A percentile compares a stretch with the other conserved stretches of the same genome.
Conservation (phyloP, 2,888 invertebrate species). For the Timema cristinae region DNA sequence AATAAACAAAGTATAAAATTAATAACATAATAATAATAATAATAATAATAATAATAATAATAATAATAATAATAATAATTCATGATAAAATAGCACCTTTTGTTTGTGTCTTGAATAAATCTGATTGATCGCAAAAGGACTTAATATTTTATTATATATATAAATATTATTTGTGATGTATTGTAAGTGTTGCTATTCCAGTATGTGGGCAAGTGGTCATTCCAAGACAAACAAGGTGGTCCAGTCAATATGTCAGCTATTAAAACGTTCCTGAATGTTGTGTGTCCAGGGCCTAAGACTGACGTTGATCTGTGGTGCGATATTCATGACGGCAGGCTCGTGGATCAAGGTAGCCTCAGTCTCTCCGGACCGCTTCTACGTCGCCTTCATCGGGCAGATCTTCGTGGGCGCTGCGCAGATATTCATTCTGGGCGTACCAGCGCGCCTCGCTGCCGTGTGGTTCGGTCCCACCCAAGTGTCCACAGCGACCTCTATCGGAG, state of each 20-base stretch:
- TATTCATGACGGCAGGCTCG: slow-evolving; percentile 48
- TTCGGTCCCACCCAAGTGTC: slow-evolving; percentile 52
- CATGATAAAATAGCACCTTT: no score
- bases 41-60: no score
- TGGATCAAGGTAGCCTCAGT: slow-evolving; percentile 45
- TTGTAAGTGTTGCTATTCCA: no score
- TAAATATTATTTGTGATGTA: no score
- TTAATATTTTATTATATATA: no score
- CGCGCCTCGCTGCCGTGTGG: slow-evolving; percentile 52
- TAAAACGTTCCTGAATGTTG: no score
- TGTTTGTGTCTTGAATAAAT: no score
- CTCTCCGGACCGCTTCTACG: slow-evolving; percentile 26
- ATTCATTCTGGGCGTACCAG: slow-evolving; percentile 51
- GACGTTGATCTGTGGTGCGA: slow-evolving; percentile 41
- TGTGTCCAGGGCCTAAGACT: slow-evolving; percentile 42
- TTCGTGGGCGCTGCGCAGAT: slow-evolving; percentile 51
- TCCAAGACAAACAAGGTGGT: neutral
- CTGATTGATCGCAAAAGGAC: no score
- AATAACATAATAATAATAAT: no score
- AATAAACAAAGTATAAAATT: no score
- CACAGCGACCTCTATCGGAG: slow-evolving; percentile 52
- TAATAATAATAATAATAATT: no score
- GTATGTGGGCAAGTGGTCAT: no score
- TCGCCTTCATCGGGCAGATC: slow-evolving; percentile 49
- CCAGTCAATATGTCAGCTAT: neutral